Evolutionary conservation across 2,888 invertebrate genomes (phyloP).

Genomic region (Heliothis peltigera): DNA sequence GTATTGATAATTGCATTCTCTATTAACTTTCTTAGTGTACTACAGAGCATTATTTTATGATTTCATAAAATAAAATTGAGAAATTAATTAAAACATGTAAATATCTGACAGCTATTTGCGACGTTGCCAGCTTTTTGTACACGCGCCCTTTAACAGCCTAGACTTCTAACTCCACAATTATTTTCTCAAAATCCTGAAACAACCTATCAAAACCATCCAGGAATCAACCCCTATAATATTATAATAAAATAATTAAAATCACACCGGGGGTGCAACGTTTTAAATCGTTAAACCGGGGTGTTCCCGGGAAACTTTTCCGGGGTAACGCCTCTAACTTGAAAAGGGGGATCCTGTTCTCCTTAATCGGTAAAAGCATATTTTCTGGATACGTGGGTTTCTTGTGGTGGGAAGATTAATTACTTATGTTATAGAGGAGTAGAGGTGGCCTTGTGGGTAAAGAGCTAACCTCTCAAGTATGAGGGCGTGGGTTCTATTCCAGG

Average conservation of each 20-base stretch:
- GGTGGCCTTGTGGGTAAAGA: no score
- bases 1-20: no score
- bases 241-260: slow-evolving; percentile 72
- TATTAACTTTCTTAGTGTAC: no score
- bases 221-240: slow-evolving; percentile 47
- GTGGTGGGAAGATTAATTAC: slow-evolving; percentile 6
- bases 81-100: no score
- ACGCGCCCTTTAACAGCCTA: no score
- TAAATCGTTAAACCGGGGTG: slow-evolving; percentile 65
- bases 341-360: slow-evolving; percentile 58
- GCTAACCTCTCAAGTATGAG: no score
- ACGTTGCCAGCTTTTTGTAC: no score
- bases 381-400: slow-evolving; percentile 34
- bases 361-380: slow-evolving; percentile 56
- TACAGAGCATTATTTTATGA: no score
- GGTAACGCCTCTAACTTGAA: slow-evolving; percentile 65
- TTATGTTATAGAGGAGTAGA: not conserved
- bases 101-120: no score
- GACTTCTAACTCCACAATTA: slow-evolving; percentile 17
- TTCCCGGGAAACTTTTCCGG: slow-evolving; percentile 67
- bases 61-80: no score
- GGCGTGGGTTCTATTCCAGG: no score
- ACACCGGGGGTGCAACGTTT: slow-evolving; percentile 63
- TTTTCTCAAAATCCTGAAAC: slow-evolving; percentile 13
- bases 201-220: slow-evolving; percentile 43